These are phyloP conservation scores for Campodea augens DNA, from an alignment of 1,140 invertebrate species.

Conservation along the genomic window DNA sequence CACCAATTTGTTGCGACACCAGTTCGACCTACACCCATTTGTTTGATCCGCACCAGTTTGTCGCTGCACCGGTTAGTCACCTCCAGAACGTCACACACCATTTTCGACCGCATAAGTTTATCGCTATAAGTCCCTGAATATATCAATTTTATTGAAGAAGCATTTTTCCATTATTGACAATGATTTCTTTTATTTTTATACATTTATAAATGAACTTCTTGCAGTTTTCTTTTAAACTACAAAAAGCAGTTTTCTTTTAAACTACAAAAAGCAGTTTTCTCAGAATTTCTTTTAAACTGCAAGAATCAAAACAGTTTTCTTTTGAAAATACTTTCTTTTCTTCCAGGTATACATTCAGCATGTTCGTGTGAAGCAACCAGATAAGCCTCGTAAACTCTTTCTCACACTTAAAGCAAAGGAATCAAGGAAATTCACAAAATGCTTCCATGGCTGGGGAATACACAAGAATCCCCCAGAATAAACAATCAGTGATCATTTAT, in stretches of 20 bases:
- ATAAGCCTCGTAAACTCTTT: constrained; percentile 75
- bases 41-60: too few relatives aligned
- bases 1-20: too few relatives aligned
- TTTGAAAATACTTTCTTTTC: constrained; percentile 8
- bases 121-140: too few relatives aligned
- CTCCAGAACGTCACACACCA: too few relatives aligned
- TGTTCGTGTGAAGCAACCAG: constrained; percentile 85
- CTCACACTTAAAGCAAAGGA: constrained; percentile 96
- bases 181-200: too few relatives aligned
- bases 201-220: too few relatives aligned
- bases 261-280: constrained; percentile 1
- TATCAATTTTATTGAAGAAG: too few relatives aligned
- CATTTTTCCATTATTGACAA: too few relatives aligned
- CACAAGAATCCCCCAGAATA: constrained; percentile 51
- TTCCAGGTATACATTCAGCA: constrained; percentile 91
- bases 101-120: too few relatives aligned
- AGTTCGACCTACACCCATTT: too few relatives aligned
- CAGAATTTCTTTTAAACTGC: constrained; percentile 9
- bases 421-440: constrained; percentile 83
- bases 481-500: constrained; percentile 9
- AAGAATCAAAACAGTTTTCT: neutral
- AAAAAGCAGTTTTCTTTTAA: constrained; percentile 1
- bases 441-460: constrained; percentile 92
- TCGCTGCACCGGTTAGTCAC: too few relatives aligned
- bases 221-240: too few relatives aligned